Conservation (phyloP, 1,140 invertebrate species). For the Brachionus paranguensis region DNA sequence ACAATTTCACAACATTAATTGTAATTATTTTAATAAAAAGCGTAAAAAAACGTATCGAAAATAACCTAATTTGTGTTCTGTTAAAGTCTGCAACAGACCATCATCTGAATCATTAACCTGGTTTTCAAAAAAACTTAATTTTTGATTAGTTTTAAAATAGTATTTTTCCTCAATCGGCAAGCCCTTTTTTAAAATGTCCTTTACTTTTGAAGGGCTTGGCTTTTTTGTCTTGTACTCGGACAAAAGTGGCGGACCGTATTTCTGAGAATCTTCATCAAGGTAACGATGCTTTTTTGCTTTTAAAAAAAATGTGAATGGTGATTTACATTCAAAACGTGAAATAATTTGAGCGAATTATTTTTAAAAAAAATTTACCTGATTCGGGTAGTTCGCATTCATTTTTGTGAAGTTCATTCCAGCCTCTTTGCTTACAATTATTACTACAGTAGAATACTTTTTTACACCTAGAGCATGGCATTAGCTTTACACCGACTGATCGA, state of each 20-base stretch:
- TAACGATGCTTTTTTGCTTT: slow-evolving; percentile 7
- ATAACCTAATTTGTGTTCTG: neutral
- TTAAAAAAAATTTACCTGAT: slow-evolving; percentile 9
- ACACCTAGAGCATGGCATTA: slow-evolving; percentile 53
- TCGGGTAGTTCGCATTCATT: slow-evolving; percentile 46
- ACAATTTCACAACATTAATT: neutral
- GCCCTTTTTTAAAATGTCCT: neutral
- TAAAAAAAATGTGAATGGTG: slow-evolving; percentile 14
- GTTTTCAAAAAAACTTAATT: slow-evolving; percentile 16
- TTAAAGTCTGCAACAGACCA: neutral
- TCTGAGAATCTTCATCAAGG: slow-evolving; percentile 1
- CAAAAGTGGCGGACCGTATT: slow-evolving; percentile 11
- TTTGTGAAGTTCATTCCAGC: slow-evolving; percentile 53
- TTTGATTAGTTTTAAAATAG: slow-evolving; percentile 14
- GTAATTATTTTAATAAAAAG: neutral
- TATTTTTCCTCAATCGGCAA: neutral
- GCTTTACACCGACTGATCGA: slow-evolving; percentile 50
- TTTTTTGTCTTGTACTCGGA: neutral
- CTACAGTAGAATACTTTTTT: slow-evolving; percentile 56
- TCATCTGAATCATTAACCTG: neutral
- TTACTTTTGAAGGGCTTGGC: neutral
- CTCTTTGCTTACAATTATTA: slow-evolving; percentile 55
- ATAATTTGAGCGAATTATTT: neutral
- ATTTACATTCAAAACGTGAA: neutral
- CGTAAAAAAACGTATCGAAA: neutral